Evolutionary conservation across 2,797 vertebrate genomes (phyloP), one percentile per base, ranked within the genome.

Genomic region (Zalophus californianus): DNA sequence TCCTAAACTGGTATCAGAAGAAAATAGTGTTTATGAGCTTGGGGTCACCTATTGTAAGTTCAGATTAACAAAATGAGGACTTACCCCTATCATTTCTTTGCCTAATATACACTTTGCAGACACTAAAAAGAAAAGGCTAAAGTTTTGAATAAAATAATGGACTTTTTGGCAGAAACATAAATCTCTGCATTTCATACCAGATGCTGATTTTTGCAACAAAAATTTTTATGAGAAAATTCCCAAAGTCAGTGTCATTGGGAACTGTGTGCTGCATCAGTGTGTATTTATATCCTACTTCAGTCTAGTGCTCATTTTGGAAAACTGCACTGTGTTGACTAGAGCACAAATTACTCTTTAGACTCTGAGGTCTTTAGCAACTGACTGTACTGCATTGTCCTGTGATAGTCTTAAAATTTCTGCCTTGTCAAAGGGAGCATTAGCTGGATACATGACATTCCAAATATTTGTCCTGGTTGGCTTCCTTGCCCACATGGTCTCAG

Each of bases 151-250:
- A 86, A 85, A 70, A n/a, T 87, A 91, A 58, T 20, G 86, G 50
- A 77, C 3, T 52, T 29, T 91, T 62, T 60, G 75, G 14, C 5
- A 86, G 9, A 95, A 60, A 21, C 64, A 64, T 58, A 60, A 68
- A 14, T 87, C 16, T 93, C 23, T 52, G 0, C 88, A 92, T 70
- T 91, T 96, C 27, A 13, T 60, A 84, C 77, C 21, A 90, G n/a
- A 52, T 68, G 2, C 41, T 86, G 20, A 52, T 85, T 86, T 8
- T 78, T 60, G 7, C 4, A 84, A 41, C 75, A 58, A 70, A 90
- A 89, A 35, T 13, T 27, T 86, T 60, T 66, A 86, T 73, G 83
- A 32, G 72, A 78, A 90, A 48, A n/a, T 89, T 90, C 23, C 64
- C 21, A 41, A 54, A 83, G 79, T 83, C 68, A 79, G 2, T 75